Evolutionary conservation across 2,888 invertebrate genomes (phyloP), one percentile per base, ranked within the genome.

Genomic region (Sinodicranocentrus sp.): DNA sequence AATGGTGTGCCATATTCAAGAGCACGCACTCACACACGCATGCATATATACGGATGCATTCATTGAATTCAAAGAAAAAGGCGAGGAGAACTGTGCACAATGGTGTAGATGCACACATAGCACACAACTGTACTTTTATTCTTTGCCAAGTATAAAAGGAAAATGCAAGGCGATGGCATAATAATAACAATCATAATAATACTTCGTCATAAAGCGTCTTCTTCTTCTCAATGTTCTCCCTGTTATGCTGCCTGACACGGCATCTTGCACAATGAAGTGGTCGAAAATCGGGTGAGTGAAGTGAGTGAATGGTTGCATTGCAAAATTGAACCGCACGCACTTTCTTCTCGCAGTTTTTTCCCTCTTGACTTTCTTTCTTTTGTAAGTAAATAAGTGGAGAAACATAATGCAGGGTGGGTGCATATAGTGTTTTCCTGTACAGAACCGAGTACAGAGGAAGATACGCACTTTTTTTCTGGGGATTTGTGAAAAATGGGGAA

Each of bases 231-330:
- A 2, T 68, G 44, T 72, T 57, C 39, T 44, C 39, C 15, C 17
- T 26, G 28, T 10, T 70, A 26, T 26, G 17, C 44, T 70, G n/a
- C n/a, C 43, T 61, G 72, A 44, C 61, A 72, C 19, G 61, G 72
- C 23, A 44, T 72, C 44, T 61, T 61, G 61, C 59, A 72, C 59
- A 72, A 61, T 59, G 21, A 73, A 73, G 48, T 73, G 44, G 73
- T 6, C 25, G 19, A 73, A 28, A 73, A 44, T 48, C 63, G 73
- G 19, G 25, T 28, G 54, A 39, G 6, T 52, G 52, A 52, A 17
- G n/a, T 26, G 61, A 28, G 28, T 13, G 15, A 52, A 71, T 57
- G 3, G 33, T 19, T 61, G 26, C 61, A 73, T 13, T 61, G 44
- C 17, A 73, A 63, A 73, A 61, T 61, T 43, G 13, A 44, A 13